Evolutionary conservation across 2,797 vertebrate species (phyloP).

Genomic region (Sebastes jordani): DNA sequence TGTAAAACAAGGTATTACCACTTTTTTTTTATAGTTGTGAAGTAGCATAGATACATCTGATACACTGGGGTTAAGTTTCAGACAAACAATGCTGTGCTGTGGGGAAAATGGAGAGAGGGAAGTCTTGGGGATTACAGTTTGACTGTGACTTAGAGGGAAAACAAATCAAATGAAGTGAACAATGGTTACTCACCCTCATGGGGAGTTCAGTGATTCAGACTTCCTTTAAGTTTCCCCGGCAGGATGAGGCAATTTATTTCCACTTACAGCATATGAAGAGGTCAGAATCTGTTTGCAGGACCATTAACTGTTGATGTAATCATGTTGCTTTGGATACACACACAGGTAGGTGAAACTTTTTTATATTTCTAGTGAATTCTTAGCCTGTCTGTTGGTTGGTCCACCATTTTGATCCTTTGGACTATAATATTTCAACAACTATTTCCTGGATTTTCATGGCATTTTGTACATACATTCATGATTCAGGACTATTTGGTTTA

Average conservation of each 20-base stretch:
- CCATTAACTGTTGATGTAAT: neutral
- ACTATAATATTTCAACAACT: neutral
- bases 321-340: neutral
- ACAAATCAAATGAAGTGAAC: conserved; percentile 47
- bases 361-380: neutral
- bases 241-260: conserved; percentile 32
- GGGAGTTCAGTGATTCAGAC: conserved; percentile 35
- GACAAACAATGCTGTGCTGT: neutral
- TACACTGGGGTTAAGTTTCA: neutral
- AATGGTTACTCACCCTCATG: conserved; percentile 16
- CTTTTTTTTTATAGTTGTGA: neutral
- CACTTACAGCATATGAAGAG: conserved; percentile 15
- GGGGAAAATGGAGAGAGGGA: conserved; percentile 8
- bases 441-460: neutral
- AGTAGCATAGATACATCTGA: neutral
- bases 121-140: conserved; percentile 33
- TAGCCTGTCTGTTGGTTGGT: neutral
- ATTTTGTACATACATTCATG: accelerated
- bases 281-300: conserved; percentile 21
- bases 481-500: too few relatives aligned
- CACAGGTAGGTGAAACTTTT: neutral
- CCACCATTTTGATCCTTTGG: too few relatives aligned
- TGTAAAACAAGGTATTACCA: neutral
- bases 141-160: conserved; percentile 36
- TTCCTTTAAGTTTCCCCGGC: conserved; percentile 34